These are phyloP conservation scores for Drosophila sucinea DNA, from an alignment of 1,140 invertebrate genomes.

Conservation along the genomic window DNA sequence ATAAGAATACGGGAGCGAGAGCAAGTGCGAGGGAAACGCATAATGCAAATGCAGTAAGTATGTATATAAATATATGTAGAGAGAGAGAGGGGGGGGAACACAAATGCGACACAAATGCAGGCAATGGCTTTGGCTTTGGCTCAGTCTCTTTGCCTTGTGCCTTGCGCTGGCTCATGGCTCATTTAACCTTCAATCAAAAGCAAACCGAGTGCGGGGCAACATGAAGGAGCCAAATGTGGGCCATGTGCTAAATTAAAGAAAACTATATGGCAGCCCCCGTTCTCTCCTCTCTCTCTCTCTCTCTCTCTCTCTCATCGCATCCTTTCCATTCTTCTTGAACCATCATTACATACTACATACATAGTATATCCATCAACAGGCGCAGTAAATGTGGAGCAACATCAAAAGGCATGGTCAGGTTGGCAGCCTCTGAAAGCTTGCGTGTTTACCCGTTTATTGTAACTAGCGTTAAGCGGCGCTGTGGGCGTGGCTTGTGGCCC, in stretches of 20 bases:
- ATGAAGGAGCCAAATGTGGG: slow-evolving; percentile 36
- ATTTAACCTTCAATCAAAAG: slow-evolving; percentile 80
- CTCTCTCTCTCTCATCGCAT: neutral
- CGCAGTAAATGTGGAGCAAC: slow-evolving; percentile 36
- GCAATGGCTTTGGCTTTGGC: slow-evolving; percentile 38
- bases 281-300: neutral
- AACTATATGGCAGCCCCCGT: slow-evolving; percentile 27
- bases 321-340: neutral
- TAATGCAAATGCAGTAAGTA: slow-evolving; percentile 54
- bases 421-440: slow-evolving; percentile 41
- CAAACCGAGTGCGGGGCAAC: slow-evolving; percentile 27
- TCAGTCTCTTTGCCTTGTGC: slow-evolving; percentile 12
- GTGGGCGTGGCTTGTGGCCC: slow-evolving; percentile 23
- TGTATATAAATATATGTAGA: slow-evolving; percentile 3
- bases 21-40: slow-evolving; percentile 37
- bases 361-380: slow-evolving; percentile 47
- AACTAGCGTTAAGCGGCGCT: slow-evolving; percentile 39
- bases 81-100: slow-evolving; percentile 9
- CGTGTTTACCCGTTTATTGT: slow-evolving; percentile 48
- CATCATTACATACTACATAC: neutral
- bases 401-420: slow-evolving; percentile 50
- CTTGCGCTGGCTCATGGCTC: slow-evolving; percentile 55
- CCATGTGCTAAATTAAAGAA: slow-evolving; percentile 67
- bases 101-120: slow-evolving; percentile 53
- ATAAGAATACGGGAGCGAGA: neutral